A percentile compares a stretch with the other conserved stretches of the same genome.
phyloP scores from a whole-genome alignment of 2,113 vertebrate genomes.

The Pelusios castaneus region DNA sequence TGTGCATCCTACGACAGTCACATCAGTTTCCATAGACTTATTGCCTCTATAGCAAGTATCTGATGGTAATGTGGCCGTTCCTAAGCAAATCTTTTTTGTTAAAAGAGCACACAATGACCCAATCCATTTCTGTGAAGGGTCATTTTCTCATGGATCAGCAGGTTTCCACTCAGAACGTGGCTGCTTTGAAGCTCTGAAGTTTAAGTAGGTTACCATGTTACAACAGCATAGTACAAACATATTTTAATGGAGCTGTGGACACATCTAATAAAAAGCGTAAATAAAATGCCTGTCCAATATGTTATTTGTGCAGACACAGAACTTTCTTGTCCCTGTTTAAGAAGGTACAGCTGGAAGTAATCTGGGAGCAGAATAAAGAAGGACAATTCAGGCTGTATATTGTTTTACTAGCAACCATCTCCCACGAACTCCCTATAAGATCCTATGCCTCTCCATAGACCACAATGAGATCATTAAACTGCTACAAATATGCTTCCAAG shows the following conservation, averaged over 20 bases:
- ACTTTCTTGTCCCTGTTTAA: not conserved
- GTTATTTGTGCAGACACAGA: not conserved
- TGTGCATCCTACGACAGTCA: no score
- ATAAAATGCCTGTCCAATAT: not conserved
- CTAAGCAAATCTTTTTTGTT: not conserved
- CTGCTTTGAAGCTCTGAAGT: not conserved
- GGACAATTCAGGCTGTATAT: not conserved
- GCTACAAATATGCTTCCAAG: not conserved
- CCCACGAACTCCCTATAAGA: not conserved
- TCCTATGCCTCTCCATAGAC: not conserved
- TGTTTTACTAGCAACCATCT: not conserved
- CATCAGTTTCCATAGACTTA: not conserved
- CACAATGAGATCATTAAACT: not conserved
- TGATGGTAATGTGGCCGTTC: not conserved
- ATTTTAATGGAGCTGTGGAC: not conserved
- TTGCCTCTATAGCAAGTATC: not conserved
- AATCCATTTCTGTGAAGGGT: not conserved
- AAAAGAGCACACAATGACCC: not conserved
- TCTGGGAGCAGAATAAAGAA: not conserved
- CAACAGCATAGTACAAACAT: not conserved
- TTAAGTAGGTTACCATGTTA: not conserved
- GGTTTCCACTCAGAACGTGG: not conserved
- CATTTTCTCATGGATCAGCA: not conserved
- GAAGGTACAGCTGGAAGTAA: constrained; percentile 10
- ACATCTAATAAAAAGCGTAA: not conserved